Conservation (phyloP, 2,113 vertebrate species). For the Ptyas mucosa region DNA sequence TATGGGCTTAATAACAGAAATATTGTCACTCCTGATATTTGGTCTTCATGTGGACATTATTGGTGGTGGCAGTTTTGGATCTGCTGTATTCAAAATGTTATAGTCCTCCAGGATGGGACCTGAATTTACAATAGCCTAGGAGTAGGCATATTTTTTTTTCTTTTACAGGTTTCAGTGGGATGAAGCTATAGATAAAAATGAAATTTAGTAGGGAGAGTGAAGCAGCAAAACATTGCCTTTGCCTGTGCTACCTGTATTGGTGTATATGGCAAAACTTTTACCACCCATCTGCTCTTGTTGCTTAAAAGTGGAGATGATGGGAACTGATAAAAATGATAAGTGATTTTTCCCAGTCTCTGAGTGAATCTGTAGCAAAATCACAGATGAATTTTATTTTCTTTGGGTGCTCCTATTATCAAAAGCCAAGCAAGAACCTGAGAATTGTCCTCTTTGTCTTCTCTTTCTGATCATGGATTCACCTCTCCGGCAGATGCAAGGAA, state of each 20-base stretch:
- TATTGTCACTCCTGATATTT: background rate
- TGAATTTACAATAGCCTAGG: background rate
- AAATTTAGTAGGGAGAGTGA: background rate
- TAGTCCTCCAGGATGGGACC: background rate
- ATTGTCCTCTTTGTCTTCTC: background rate
- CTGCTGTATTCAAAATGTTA: background rate
- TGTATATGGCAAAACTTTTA: background rate
- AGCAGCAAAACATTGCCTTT: background rate
- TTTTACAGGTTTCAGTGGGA: background rate
- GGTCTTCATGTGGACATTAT: background rate
- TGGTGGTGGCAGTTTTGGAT: background rate
- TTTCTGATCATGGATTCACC: slow-evolving; percentile 20
- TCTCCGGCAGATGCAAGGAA: slow-evolving; percentile 81
- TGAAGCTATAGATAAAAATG: background rate
- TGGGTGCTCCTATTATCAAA: background rate
- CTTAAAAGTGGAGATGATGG: background rate
- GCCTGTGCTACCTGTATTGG: background rate
- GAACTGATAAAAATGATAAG: rapidly evolving
- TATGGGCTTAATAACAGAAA: background rate
- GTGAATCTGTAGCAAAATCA: background rate
- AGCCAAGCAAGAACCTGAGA: background rate
- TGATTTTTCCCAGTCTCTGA: background rate
- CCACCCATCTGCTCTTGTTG: background rate
- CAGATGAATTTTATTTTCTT: background rate
- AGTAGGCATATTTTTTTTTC: background rate